Base-by-base conservation (phyloP, 1,140 invertebrate genomes). In the Caenorhabditis inopinata region DNA sequence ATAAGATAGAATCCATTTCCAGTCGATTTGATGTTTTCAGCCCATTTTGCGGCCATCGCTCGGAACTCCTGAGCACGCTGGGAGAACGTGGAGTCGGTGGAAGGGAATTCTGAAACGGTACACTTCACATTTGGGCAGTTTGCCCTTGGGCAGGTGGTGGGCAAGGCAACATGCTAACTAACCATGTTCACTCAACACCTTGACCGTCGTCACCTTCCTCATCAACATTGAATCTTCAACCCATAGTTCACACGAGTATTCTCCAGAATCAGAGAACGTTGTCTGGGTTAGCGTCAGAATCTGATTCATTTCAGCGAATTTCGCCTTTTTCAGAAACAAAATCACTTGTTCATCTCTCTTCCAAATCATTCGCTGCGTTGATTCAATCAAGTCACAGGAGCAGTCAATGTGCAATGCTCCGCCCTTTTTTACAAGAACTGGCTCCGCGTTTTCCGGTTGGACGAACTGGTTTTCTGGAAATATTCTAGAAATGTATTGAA, bases 231-330 rank as follows among this genome's bases (percentile, higher is more conserved):
- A 38, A 42, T 68, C 58, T 9, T 68, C 58, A 38, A 38, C 58
- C 58, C 58, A 68, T 68, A 68, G 38, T 38, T 68, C 58, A 42
- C 58, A 68, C 58, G 58, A 68, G 32, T 68, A 68, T 68, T 68
- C 58, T 68, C 58, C 58, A 1, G 58, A 38, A 68, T 68, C 58
- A 21, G 58, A 68, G 58, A 68, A 68, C 25, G 58, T 38, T n/a
- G 58, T 38, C 32, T 68, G 58, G 32, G 58, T 68, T 38, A 68
- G 12, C 9, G 58, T 68, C n/a, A 68, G 32, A 38, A 68, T 38
- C 38, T 68, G 58, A 42, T 68, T 9, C 2, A 38, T n/a, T 35
- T 68, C n/a, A 1, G 58, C 35, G 3, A 68, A 68, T 12, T 21
- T 38, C n/a, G 32, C 58, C 23, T 42, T 68, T 18, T 68, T 68